Percentiles rank a stretch among this genome's conserved stretches.
Evolutionary conservation across 2,113 vertebrate genomes (phyloP).

Genomic region (Salminus brasiliensis): DNA sequence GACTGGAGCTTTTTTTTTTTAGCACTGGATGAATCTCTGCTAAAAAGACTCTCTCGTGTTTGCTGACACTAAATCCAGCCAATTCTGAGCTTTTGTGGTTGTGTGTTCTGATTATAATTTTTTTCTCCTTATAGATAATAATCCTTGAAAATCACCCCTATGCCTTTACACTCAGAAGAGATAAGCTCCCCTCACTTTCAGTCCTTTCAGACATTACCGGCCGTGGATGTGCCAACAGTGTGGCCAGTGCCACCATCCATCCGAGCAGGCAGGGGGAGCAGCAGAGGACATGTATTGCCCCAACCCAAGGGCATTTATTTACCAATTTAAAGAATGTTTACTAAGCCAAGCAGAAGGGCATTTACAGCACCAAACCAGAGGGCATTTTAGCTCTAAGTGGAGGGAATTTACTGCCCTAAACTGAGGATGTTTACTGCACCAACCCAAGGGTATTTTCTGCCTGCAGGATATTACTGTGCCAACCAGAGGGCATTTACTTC

Average conservation of each 20-base stretch:
- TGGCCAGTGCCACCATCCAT: background rate
- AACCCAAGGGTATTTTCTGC: background rate
- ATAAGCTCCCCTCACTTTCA: conserved; percentile 33
- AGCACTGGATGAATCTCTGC: background rate
- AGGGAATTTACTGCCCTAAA: background rate
- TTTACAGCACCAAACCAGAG: background rate
- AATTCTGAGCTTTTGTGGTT: background rate
- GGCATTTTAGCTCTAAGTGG: background rate
- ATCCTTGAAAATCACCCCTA: conserved; percentile 17
- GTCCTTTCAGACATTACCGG: background rate
- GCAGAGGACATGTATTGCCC: background rate
- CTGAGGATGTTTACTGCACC: background rate
- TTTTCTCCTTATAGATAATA: conserved; percentile 18
- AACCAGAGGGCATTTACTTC: background rate
- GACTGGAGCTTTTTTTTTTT: no score
- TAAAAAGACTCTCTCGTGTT: background rate
- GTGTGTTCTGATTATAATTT: conserved; percentile 16
- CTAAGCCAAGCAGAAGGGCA: no score
- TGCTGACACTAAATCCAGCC: background rate
- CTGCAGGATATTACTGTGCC: no score
- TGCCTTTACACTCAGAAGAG: conserved; percentile 37
- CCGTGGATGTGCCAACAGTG: conserved; percentile 42
- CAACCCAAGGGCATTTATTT: background rate
- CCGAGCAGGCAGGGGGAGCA: background rate
- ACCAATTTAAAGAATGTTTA: no score